Base-by-base conservation (phyloP, 2,797 vertebrate species). In the Acanthornis magna region DNA sequence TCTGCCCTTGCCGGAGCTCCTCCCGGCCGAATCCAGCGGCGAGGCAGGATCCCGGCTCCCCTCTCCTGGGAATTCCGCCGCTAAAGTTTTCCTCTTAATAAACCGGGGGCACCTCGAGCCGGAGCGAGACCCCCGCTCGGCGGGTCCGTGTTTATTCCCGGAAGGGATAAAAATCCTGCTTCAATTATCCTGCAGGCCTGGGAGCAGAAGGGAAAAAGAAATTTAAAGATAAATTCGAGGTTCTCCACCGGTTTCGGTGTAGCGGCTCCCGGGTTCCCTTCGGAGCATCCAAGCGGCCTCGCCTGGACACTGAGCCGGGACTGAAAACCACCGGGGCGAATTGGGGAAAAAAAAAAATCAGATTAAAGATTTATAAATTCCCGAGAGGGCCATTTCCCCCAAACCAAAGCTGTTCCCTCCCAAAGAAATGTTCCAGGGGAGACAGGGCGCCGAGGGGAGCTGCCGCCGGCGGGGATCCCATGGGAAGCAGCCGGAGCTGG, bases 371-470 rank as follows among this genome's bases (percentile, higher is more conserved):
- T 73, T 55, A 4, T 42, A n/a, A 48, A 80, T 70, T 55, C 50
- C 65, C 29, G 1, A 30, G 12, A 67, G 29, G 32, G 30, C 0
- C 9, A 51, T 68, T 83, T 67, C 11, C 14, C 82, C 36, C 27
- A 32, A 26, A 81, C 2, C 81, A 38, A 58, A 74, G 74, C 61
- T 29, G 13, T 10, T 67, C 22, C 36, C 36, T 11, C 27, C 34
- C 25, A 1, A 8, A 25, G 20, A 22, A 23, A 11, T 0, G 7
- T 3, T 43, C 45, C 47, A 4, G 15, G 0, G 13, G 34, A 36
- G 47, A 17, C 4, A 1, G 57, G 42, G 57, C 1, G 3, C 13
- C 4, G 7, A 53, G n/a, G 45, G 72, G 68, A 26, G 51, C 25
- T 10, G 77, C 70, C 9, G 55, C 51, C 36, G 22, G 30, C 13